Evolutionary conservation across 2,113 vertebrate genomes (phyloP), one percentile per base, ranked within the genome.

Genomic region (Patagioenas fasciata): DNA sequence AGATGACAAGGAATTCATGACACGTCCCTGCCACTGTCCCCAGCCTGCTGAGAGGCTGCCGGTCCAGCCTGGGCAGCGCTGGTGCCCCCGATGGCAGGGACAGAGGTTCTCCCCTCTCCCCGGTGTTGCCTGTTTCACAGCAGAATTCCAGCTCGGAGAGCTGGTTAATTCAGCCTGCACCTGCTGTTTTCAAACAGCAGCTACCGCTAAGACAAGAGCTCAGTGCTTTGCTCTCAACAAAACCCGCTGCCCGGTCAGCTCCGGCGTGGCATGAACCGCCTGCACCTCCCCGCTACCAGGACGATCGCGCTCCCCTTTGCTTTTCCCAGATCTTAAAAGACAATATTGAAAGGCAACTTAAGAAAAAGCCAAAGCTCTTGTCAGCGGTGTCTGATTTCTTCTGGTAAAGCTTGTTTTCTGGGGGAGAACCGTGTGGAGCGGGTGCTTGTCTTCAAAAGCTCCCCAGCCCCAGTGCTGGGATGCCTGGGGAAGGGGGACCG

Each of bases 261-360:
- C 83, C 84, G 24, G 84, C 1, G 4, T 1, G 3, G 26, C 3
- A 4, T 3, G 70, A 82, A 28, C 57, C 1, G 28, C 65, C 60
- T 2, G 28, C 3, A 2, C 71, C 42, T 42, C 61, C 31, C 1
- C 2, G 20, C 47, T 24, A 2, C 11, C 1, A 1, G 10, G 32
- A 65, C 81, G 29, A 54, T 7, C 10, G 40, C 6, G 0, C 61
- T 79, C 24, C 57, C 47, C 32, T 31, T 15, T 6, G 40, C 72
- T 50, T 64, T 26, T 15, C n/a, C 57, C 19, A 2, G n/a, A 9
- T 53, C 32, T 9, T 24, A 53, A 38, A 77, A 16, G 8, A 28
- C 19, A 51, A 13, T 14, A 3, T 6, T 3, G 36, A 77, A 36
- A 25, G 38, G 20, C 74, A 34, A 70, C n/a, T 9, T 25, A 47